A percentile compares a stretch with the other conserved stretches of the same genome.
Evolutionary conservation across 2,888 invertebrate species (phyloP).

Genomic region (Sphinx pinastri): DNA sequence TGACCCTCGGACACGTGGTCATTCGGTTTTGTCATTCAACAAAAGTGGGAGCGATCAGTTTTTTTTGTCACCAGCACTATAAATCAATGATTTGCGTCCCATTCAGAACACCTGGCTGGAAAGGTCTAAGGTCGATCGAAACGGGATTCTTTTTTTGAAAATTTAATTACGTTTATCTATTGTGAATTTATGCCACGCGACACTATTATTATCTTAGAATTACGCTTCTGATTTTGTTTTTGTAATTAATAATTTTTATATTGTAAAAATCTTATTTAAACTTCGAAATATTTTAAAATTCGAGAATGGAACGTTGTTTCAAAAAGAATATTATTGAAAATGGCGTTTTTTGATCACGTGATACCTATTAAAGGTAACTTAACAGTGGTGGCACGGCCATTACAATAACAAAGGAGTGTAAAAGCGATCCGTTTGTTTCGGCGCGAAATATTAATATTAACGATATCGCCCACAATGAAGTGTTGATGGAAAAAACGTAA

Average conservation of each 20-base stretch:
- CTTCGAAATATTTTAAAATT: too few relatives aligned
- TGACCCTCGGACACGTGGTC: slow-evolving; percentile 78
- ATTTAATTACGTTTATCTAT: background rate
- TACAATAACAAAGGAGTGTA: slow-evolving; percentile 82
- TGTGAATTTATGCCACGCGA: slow-evolving; percentile 1
- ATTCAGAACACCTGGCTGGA: slow-evolving; percentile 19
- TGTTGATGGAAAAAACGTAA: slow-evolving; percentile 61
- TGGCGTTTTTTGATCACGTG: too few relatives aligned
- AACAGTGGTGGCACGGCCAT: slow-evolving; percentile 51
- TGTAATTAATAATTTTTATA: background rate
- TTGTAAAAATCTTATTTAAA: background rate
- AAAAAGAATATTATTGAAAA: too few relatives aligned
- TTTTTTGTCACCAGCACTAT: slow-evolving; percentile 22
- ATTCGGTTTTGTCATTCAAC: slow-evolving; percentile 68
- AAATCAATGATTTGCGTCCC: slow-evolving; percentile 27
- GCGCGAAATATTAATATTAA: slow-evolving; percentile 84
- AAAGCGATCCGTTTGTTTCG: slow-evolving; percentile 73
- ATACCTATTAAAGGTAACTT: slow-evolving; percentile 16
- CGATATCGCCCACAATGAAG: slow-evolving; percentile 80
- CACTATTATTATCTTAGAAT: background rate
- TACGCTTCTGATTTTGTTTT: background rate
- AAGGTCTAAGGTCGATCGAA: slow-evolving; percentile 21
- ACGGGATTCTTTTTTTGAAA: slow-evolving; percentile 7
- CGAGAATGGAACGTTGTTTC: too few relatives aligned
- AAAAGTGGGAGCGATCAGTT: slow-evolving; percentile 65